These are phyloP conservation scores for Selenia dentaria DNA, from an alignment of 2,888 invertebrate species.

Conservation along the genomic window DNA sequence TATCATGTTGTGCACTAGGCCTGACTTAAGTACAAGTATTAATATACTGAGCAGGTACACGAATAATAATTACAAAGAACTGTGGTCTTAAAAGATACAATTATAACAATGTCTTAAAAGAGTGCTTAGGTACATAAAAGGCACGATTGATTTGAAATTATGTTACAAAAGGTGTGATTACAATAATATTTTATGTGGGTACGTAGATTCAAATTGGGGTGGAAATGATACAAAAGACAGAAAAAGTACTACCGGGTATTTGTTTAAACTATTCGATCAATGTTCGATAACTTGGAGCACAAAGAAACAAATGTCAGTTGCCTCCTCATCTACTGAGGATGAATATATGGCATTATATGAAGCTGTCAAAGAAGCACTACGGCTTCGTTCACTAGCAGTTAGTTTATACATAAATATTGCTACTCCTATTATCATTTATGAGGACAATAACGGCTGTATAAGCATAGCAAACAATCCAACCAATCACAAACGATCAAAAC, in stretches of 20 bases:
- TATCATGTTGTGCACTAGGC: neutral
- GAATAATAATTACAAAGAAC: no score
- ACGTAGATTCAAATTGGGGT: neutral
- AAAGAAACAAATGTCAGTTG: neutral
- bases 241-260: neutral
- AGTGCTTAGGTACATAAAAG: no score
- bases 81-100: no score
- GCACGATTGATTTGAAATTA: neutral
- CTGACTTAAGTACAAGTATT: neutral
- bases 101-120: neutral
- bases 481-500: neutral
- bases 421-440: neutral
- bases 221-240: neutral
- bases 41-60: no score
- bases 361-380: neutral
- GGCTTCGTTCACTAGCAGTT: no score
- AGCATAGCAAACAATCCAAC: slow-evolving; percentile 6
- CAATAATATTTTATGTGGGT: neutral
- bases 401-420: no score
- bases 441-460: neutral
- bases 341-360: neutral
- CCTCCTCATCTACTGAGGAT: neutral
- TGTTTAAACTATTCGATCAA: neutral
- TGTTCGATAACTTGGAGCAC: neutral
- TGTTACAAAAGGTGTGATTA: neutral